phyloP scores from a whole-genome alignment of 2,113 vertebrate genomes.

The Oncorhynchus keta region DNA sequence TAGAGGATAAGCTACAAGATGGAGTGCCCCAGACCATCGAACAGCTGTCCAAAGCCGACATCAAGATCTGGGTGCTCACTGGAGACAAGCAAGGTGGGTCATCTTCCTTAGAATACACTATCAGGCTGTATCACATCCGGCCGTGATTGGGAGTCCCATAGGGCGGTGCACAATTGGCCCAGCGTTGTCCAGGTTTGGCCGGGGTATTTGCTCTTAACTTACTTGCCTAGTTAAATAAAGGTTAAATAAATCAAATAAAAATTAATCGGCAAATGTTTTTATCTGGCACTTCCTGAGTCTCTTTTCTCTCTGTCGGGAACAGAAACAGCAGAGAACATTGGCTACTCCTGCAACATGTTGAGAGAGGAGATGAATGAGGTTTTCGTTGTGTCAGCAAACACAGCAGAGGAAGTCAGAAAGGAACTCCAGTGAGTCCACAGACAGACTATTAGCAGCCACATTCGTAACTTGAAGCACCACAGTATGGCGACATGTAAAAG shows the following conservation, averaged over 20 bases:
- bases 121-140: too few relatives aligned
- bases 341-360: conserved; percentile 90
- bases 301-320: conserved; percentile 1
- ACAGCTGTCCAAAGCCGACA: conserved; percentile 85
- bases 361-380: conserved; percentile 86
- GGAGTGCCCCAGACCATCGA: conserved; percentile 90
- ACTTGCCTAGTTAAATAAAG: too few relatives aligned
- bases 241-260: too few relatives aligned
- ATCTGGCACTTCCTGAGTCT: background rate
- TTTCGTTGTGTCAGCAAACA: conserved; percentile 78
- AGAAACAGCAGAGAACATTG: conserved; percentile 95
- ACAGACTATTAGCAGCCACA: background rate
- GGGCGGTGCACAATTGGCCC: too few relatives aligned
- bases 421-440: conserved; percentile 80
- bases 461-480: background rate
- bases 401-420: conserved; percentile 70
- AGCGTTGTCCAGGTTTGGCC: too few relatives aligned
- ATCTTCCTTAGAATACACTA: too few relatives aligned
- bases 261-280: background rate
- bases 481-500: background rate
- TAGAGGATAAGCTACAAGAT: conserved; percentile 95
- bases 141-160: too few relatives aligned
- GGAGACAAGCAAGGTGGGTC: conserved; percentile 93
- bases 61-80: conserved; percentile 94
- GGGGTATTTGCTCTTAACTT: too few relatives aligned